Evolutionary conservation across 2,113 vertebrate genomes (phyloP), one percentile per base, ranked within the genome.

Genomic region (Neotoma lepida): DNA sequence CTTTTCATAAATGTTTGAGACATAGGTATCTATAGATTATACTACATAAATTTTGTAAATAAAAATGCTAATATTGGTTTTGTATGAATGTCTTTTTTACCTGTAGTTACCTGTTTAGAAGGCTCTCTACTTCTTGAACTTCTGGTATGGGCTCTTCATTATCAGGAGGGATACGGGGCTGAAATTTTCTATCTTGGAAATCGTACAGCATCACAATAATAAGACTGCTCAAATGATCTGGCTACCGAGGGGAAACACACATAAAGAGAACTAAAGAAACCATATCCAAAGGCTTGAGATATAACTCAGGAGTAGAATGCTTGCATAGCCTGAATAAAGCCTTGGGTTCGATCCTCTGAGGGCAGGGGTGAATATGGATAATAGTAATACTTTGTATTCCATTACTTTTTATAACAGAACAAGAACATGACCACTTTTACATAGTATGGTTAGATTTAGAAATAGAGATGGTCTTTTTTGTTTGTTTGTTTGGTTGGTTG

Each of bases 121-220:
- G 98, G 81, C n/a, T 92, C 91, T 99, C 99, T 74, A 99, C 97
- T 95, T 99, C 97, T 98, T 89, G 98, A 93, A 99, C 99, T 88
- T 99, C 98, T 51, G 96, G 88, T 95, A 98, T 93, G 46, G 97
- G 64, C 12, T 98, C 97, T 68, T 97, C 96, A 2, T 96, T 84
- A 76, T 90, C 80, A 78, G 71, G 78, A 93, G 98, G 86, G 66
- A 90, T 82, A 41, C 98, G 97, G 35, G 98, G 97, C 97, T 98
- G 95, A 96, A 99, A 99, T 97, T 99, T 99, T 96, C 99, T 98
- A 76, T 99, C 98, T 98, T 99, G 99, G 80, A 99, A 98, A 96
- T 99, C 99, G 88, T 97, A 99, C 39, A 99, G 98, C 98, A 99
- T 98, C 97, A 99, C 98, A 22, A 99, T 98, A 89, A 98, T 98